Base-by-base conservation (phyloP, 2,797 vertebrate genomes). In the Etheostoma nigrum region DNA sequence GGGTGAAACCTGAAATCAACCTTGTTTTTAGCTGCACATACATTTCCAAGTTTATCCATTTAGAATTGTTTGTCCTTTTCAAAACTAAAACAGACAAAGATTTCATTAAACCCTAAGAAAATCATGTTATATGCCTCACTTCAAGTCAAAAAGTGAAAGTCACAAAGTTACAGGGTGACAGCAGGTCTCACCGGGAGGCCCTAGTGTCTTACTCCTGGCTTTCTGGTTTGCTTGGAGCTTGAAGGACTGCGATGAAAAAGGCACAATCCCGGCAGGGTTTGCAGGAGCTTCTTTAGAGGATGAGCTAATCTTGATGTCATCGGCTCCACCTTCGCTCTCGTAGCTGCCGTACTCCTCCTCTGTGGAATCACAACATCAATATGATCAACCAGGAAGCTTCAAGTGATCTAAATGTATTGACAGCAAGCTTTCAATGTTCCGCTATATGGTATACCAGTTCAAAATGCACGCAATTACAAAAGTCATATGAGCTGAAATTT, bases 171-270 rank as follows among this genome's bases (percentile, higher is more conserved):
- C n/a, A 40, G 12, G 45, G 18, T 13, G 42, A 57, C 36, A 55
- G 15, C 40, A 57, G 25, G 58, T 54, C 30, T 95, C 92, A 97
- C 96, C 96, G 61, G 94, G 88, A 82, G 94, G 82, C 10, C 94
- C 95, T 84, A 96, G 94, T 87, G 96, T 97, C 83, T 97, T 97
- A 89, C 94, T 96, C 86, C 95, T 96, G 48, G 95, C 94, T 91
- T 96, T 98, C 87, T 97, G 96, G 65, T 96, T 95, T 83, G 95
- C 93, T 77, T 97, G 96, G 89, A 96, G 96, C 87, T 96, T 97
- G 62, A 96, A 95, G 83, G 96, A 94, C 0, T 96, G 96, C 33
- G 95, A 96, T 0, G 95, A 95, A 4, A 95, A 97, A 21, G 96
- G 92, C 6, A 93, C 91, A 11, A 93, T 92, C 72, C 93, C 71